Evolutionary conservation across 2,797 vertebrate genomes (phyloP).

Genomic region (Ctenopoma multispine): DNA sequence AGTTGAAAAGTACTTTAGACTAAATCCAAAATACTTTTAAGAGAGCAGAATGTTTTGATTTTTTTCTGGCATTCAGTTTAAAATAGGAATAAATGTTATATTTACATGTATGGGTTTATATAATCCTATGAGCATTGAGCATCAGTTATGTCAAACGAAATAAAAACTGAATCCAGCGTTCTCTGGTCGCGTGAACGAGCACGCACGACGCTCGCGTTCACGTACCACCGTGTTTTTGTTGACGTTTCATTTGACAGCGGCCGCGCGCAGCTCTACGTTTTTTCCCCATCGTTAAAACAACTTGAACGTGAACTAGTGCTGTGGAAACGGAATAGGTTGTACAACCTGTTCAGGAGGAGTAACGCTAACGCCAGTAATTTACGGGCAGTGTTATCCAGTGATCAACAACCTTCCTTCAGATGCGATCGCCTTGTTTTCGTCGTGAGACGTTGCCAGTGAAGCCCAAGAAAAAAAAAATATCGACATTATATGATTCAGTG

Average conservation of each 20-base stretch:
- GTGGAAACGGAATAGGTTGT: constrained; percentile 25
- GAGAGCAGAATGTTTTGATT: too few relatives aligned
- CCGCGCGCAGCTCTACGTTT: constrained; percentile 78
- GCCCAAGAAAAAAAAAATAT: constrained; percentile 74
- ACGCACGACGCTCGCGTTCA: constrained; percentile 62
- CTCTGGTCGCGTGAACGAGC: constrained; percentile 50
- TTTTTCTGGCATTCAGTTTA: too few relatives aligned
- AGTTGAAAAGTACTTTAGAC: neutral
- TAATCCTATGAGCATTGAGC: too few relatives aligned
- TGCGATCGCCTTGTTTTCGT: constrained; percentile 75
- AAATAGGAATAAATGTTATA: too few relatives aligned
- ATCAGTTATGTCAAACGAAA: too few relatives aligned
- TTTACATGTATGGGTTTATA: too few relatives aligned
- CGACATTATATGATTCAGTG: constrained; percentile 87
- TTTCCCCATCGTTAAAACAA: constrained; percentile 77
- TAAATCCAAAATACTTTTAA: neutral
- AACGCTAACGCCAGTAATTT: constrained; percentile 27
- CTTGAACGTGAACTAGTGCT: constrained; percentile 43
- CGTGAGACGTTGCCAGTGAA: constrained; percentile 73
- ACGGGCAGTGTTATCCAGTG: constrained; percentile 26
- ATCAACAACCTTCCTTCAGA: constrained; percentile 61
- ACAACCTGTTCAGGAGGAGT: neutral
- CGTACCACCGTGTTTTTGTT: constrained; percentile 84
- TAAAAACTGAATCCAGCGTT: too few relatives aligned
- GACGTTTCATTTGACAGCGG: constrained; percentile 79